Evolutionary conservation across 2,888 invertebrate species (phyloP), one percentile per base, ranked within the genome.

Genomic region (Lithodes maja): DNA sequence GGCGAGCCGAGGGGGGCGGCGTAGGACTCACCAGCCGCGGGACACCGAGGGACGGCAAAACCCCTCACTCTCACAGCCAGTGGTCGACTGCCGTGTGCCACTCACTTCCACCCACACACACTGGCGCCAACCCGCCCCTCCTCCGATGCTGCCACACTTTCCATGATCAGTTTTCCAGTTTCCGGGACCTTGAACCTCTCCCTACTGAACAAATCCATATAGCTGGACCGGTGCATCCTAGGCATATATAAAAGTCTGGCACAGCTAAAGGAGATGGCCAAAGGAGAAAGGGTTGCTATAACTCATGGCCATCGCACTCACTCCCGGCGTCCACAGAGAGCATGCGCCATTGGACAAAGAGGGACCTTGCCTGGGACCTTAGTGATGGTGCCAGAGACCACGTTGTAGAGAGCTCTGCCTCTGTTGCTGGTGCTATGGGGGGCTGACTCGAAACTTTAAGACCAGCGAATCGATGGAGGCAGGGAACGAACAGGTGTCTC

Each of bases 41-140:
- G n/a, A 71, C n/a, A 12, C 71, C 15, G 3, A n/a, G 17, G n/a
- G 3, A 17, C 17, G 71, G 68, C 17, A 5, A 12, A 12, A 12
- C 71, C 17, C 17, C 71, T n/a, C 71, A 71, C 71, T n/a, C 71
- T 71, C 71, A 17, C 3, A n/a, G 71, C 71, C 71, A 71, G 71
- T 17, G 17, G 71, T 2, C n/a, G 71, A 71, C 71, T 71, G 71
- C 71, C 71, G 71, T 71, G 71, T 71, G 71, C 71, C 71, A n/a
- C 71, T 71, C 71, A n/a, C n/a, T n/a, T 12, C 71, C 71, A n/a
- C 71, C 71, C 71, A 71, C 71, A 71, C 71, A 71, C 71, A 71
- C 71, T 71, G 71, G n/a, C 71, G 61, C 61, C 61, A 61, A 12
- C 61, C 61, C 61, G 5, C 61, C 61, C 12, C 7, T 61, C 5